Evolutionary conservation across 2,888 invertebrate species (phyloP).

Genomic region (Scaptomyza flava): DNA sequence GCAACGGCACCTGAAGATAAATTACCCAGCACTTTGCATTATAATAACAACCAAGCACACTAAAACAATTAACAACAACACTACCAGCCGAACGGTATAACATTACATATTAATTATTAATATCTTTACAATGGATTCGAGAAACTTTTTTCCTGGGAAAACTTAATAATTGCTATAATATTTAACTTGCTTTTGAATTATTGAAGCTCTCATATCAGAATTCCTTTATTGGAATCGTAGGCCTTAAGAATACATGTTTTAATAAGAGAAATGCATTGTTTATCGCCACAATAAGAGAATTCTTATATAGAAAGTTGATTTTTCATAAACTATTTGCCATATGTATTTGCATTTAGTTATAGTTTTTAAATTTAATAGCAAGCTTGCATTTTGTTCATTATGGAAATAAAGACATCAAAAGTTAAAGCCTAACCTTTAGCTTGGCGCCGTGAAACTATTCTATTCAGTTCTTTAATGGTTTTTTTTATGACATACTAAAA

Average conservation of each 20-base stretch:
- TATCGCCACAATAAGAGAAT: not conserved
- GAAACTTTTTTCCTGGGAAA: not conserved
- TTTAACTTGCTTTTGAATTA: not conserved
- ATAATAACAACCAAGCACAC: conserved; percentile 1
- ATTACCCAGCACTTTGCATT: conserved; percentile 9
- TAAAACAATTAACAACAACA: conserved; percentile 21
- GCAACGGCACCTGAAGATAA: conserved; percentile 26
- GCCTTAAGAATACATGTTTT: not conserved
- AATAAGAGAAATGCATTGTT: not conserved
- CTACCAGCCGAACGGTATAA: conserved; percentile 38
- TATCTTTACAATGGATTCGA: not conserved
- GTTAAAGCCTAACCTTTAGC: not conserved
- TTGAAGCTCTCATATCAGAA: too few relatives aligned
- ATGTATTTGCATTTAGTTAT: too few relatives aligned
- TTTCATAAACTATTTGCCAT: too few relatives aligned
- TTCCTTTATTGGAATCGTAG: too few relatives aligned
- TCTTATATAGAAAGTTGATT: not conserved
- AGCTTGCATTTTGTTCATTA: too few relatives aligned
- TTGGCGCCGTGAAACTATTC: not conserved
- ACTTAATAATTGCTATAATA: not conserved
- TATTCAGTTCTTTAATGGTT: not conserved
- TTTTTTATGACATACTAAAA: not conserved
- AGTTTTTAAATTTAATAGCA: too few relatives aligned
- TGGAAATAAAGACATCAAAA: too few relatives aligned
- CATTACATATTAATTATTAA: not conserved